These are phyloP conservation scores for Teleopsis dalmanni DNA, from an alignment of 1,140 invertebrate species.

Conservation along the genomic window DNA sequence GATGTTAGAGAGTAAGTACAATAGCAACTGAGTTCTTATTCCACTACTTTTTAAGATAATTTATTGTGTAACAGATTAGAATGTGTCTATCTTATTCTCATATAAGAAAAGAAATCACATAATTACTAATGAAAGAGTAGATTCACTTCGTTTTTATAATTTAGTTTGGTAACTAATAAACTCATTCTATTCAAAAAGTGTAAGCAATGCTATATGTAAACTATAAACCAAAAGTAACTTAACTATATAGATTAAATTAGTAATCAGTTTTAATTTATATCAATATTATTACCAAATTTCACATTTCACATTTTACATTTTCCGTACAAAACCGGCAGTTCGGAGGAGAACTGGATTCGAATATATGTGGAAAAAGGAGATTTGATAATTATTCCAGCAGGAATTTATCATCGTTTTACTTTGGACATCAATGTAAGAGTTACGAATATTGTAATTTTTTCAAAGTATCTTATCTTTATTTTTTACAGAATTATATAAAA, in stretches of 20 bases:
- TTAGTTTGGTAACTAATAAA: too few relatives aligned
- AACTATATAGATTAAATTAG: too few relatives aligned
- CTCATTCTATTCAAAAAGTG: too few relatives aligned
- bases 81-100: too few relatives aligned
- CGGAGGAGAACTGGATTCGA: constrained; percentile 85
- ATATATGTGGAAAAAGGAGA: constrained; percentile 80
- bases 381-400: constrained; percentile 87
- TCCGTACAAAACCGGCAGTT: too few relatives aligned
- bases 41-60: not conserved
- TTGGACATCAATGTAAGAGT: constrained; percentile 66
- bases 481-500: constrained; percentile 75
- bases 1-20: constrained; percentile 73
- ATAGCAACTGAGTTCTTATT: not conserved
- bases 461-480: not conserved
- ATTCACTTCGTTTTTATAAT: too few relatives aligned
- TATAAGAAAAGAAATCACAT: too few relatives aligned
- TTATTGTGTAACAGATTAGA: not conserved
- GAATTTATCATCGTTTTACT: constrained; percentile 96
- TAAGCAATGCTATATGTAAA: too few relatives aligned
- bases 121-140: too few relatives aligned
- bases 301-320: too few relatives aligned
- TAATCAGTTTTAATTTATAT: not conserved
- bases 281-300: too few relatives aligned
- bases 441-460: not conserved
- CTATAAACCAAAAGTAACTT: too few relatives aligned